A percentile compares a stretch with the other conserved stretches of the same genome.
These are phyloP conservation scores for Rotaria sp. DNA, from an alignment of 2,888 invertebrate genomes.

Conservation along the genomic window DNA sequence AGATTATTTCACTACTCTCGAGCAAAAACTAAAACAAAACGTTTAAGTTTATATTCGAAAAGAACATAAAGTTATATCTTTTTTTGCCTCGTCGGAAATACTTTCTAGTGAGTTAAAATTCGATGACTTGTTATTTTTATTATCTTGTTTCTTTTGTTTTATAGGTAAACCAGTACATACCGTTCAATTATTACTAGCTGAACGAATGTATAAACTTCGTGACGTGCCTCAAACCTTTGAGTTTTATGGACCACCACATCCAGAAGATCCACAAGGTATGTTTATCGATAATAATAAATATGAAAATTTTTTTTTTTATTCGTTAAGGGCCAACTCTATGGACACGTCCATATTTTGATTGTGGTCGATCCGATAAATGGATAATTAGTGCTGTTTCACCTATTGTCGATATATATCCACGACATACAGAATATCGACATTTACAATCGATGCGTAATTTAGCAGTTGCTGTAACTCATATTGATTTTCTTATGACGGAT, in stretches of 20 bases:
- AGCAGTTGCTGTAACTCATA: conserved; percentile 81
- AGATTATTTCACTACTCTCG: too few species aligned
- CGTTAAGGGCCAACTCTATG: conserved; percentile 75
- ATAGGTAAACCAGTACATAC: conserved; percentile 26
- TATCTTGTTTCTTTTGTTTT: background rate
- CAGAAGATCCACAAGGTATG: background rate
- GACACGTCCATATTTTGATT: conserved; percentile 90
- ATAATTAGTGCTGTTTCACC: conserved; percentile 84
- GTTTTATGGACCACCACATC: conserved; percentile 17
- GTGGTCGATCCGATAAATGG: conserved; percentile 89
- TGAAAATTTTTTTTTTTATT: background rate
- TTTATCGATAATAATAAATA: background rate
- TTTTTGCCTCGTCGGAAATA: too few species aligned
- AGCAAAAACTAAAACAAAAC: too few species aligned
- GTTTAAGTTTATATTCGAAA: too few species aligned
- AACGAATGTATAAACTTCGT: conserved; percentile 28
- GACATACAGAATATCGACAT: conserved; percentile 46
- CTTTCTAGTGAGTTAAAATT: too few species aligned
- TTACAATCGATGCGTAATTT: conserved; percentile 61
- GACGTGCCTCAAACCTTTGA: conserved; percentile 9
- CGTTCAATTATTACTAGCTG: background rate
- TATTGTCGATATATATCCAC: conserved; percentile 84
- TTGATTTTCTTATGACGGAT: conserved; percentile 90
- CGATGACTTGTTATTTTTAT: too few species aligned
- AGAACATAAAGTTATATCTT: too few species aligned